phyloP scores from a whole-genome alignment of 2,888 invertebrate species.

The Panopea generosa region DNA sequence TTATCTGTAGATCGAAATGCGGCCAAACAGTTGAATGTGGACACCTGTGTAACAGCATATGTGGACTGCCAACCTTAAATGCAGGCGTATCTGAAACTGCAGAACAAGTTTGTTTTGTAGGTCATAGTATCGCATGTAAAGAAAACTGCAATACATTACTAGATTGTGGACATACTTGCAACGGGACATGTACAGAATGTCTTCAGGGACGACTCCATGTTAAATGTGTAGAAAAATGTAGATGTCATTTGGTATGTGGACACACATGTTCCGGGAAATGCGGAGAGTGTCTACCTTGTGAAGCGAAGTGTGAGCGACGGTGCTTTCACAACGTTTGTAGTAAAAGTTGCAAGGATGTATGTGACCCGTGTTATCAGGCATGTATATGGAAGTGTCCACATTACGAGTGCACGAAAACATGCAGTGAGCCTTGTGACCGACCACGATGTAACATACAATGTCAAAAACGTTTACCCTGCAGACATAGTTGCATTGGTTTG shows the following conservation, averaged over 20 bases:
- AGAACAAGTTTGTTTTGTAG: neutral
- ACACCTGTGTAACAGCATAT: neutral
- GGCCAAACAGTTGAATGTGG: neutral
- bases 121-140: constrained; percentile 28
- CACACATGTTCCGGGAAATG: constrained; percentile 54
- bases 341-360: too few species aligned
- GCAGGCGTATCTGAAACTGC: too few species aligned
- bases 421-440: too few species aligned
- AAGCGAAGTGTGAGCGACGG: constrained; percentile 42
- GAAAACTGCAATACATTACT: constrained; percentile 11
- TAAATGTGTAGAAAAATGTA: constrained; percentile 25
- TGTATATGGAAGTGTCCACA: too few species aligned
- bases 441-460: constrained; percentile 70
- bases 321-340: too few species aligned
- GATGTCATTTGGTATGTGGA: constrained; percentile 50
- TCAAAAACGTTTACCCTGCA: constrained; percentile 58
- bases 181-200: constrained; percentile 3
- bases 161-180: constrained; percentile 63
- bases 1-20: neutral
- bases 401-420: too few species aligned
- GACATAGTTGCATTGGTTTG: constrained; percentile 87
- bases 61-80: neutral
- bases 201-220: neutral
- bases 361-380: too few species aligned
- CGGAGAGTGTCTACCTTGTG: constrained; percentile 49